phyloP scores from a whole-genome alignment of 2,888 invertebrate species.

The Zygogramma bicolorata region DNA sequence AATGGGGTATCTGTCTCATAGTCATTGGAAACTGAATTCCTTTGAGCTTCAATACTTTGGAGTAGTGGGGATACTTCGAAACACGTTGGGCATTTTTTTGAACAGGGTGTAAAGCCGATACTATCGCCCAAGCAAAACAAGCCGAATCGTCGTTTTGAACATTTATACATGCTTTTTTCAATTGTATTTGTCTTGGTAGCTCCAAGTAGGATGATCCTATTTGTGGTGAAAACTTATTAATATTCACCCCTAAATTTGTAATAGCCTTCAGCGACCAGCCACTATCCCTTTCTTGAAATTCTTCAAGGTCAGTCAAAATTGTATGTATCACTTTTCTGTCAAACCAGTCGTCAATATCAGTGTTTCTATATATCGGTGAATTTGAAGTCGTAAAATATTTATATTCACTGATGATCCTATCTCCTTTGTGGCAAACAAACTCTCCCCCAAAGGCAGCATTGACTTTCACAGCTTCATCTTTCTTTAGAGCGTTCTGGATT shows the following conservation, averaged over 20 bases:
- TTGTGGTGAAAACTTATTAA: conserved; percentile 48
- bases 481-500: conserved; percentile 36
- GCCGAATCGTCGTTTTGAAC: conserved; percentile 51
- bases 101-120: conserved; percentile 45
- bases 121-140: conserved; percentile 52
- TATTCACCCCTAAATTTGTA: conserved; percentile 46
- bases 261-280: conserved; percentile 47
- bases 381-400: conserved; percentile 49
- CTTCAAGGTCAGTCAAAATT: conserved; percentile 43
- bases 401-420: conserved; percentile 39
- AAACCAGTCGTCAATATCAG: conserved; percentile 42
- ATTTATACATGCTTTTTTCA: conserved; percentile 49
- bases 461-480: conserved; percentile 31
- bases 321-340: conserved; percentile 33
- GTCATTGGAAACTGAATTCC: conserved; percentile 50
- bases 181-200: conserved; percentile 43
- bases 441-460: conserved; percentile 43
- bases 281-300: conserved; percentile 49
- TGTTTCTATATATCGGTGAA: conserved; percentile 43
- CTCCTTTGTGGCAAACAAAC: conserved; percentile 31
- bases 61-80: conserved; percentile 48
- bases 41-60: conserved; percentile 45
- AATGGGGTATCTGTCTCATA: conserved; percentile 44
- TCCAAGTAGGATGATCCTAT: conserved; percentile 48
- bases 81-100: conserved; percentile 31